These are phyloP conservation scores for Anorthoa munda DNA, from an alignment of 2,888 invertebrate genomes.

Conservation along the genomic window DNA sequence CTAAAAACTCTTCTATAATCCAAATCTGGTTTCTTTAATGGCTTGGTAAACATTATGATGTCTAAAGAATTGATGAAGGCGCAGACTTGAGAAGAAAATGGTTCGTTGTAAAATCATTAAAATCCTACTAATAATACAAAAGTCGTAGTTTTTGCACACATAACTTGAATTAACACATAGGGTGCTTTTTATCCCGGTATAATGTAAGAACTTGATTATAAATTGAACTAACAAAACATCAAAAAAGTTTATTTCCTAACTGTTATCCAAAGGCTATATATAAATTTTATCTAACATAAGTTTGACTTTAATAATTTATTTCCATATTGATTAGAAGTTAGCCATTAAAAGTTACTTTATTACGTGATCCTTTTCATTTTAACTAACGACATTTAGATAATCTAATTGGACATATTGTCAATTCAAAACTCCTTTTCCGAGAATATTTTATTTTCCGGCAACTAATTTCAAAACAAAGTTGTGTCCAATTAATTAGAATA, in stretches of 20 bases:
- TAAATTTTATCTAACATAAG: too few species aligned
- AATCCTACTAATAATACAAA: neutral
- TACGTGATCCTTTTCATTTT: constrained; percentile 25
- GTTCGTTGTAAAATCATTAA: neutral
- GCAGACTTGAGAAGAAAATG: neutral
- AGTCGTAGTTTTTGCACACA: too few species aligned
- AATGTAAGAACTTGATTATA: neutral
- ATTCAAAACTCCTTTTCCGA: constrained; percentile 8
- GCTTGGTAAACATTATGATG: neutral
- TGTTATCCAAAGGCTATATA: too few species aligned
- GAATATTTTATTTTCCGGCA: neutral
- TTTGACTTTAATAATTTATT: constrained; percentile 4
- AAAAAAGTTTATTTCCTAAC: constrained; percentile 10
- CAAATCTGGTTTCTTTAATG: neutral
- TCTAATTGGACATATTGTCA: constrained; percentile 22
- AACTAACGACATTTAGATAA: constrained; percentile 34
- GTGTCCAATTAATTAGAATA: constrained; percentile 35
- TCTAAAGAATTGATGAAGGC: neutral
- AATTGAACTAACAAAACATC: neutral
- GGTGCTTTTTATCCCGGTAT: too few species aligned
- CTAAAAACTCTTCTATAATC: neutral
- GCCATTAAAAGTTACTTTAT: constrained; percentile 20
- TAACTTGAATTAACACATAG: too few species aligned
- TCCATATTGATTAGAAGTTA: constrained; percentile 2
- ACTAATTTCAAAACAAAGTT: constrained; percentile 27